These are phyloP conservation scores for Malurus melanocephalus DNA, from an alignment of 2,113 vertebrate genomes.

Conservation along the genomic window DNA sequence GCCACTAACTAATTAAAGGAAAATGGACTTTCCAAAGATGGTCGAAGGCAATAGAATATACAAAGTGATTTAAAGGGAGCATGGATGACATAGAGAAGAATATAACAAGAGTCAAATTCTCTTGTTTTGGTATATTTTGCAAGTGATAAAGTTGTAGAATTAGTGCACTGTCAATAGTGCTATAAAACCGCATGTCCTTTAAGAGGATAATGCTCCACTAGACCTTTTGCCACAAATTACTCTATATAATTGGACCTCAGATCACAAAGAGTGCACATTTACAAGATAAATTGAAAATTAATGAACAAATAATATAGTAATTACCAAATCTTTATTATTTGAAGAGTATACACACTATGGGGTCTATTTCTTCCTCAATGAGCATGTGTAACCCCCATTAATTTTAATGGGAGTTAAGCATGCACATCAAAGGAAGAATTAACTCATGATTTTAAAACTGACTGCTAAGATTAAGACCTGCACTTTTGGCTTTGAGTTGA, in stretches of 20 bases:
- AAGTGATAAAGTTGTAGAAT: constrained; percentile 11
- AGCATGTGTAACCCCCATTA: constrained; percentile 76
- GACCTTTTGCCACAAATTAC: constrained; percentile 67
- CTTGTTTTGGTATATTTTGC: constrained; percentile 16
- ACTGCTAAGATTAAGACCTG: constrained; percentile 74
- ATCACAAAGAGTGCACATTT: constrained; percentile 72
- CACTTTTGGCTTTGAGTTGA: constrained; percentile 72
- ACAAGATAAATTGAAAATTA: constrained; percentile 82
- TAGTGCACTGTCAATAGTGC: constrained; percentile 53
- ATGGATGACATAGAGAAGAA: background rate
- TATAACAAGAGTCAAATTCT: background rate
- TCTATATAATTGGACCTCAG: constrained; percentile 73
- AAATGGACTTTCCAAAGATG: background rate
- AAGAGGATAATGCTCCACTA: constrained; percentile 62
- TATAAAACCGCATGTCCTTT: constrained; percentile 59
- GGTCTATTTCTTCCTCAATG: constrained; percentile 70
- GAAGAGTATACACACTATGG: constrained; percentile 65
- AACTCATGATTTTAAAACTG: constrained; percentile 67
- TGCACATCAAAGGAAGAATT: constrained; percentile 70
- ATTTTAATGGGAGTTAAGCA: constrained; percentile 80
- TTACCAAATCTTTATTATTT: constrained; percentile 73
- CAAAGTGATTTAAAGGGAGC: background rate
- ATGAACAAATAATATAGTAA: constrained; percentile 77
- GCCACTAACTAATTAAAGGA: background rate
- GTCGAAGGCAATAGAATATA: background rate